Evolutionary conservation across 2,888 invertebrate species (phyloP), one percentile per base, ranked within the genome.

Genomic region (Acleris laterana): DNA sequence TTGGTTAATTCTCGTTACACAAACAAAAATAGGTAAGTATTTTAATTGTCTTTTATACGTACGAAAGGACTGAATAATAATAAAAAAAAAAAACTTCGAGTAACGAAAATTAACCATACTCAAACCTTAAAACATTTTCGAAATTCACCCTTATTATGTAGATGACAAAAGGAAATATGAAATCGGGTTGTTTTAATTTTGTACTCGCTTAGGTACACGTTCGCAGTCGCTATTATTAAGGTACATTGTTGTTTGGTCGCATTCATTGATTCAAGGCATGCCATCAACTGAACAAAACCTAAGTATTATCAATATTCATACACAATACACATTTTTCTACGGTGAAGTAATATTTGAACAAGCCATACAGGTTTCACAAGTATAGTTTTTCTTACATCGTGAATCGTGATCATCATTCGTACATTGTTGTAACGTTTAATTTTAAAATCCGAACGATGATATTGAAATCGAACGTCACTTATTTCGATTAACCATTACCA

Each of bases 261-360:
- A 46, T 46, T 17, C 42, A 42, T 38, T 7, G 20, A 42, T 42
- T 55, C 42, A 44, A 57, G 5, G 22, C 56, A 46, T 66, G 51
- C 50, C 51, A 61, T 56, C 56, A 61, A 56, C 64, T 63, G 63
- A 52, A 56, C 61, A 66, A 57, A 20, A 66, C 61, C 61, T 4
- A 25, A 25, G 25, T 25, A 42, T 61, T 61, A 61, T 61, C 64
- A 28, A 44, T 55, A 49, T 17, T 42, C 50, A 56, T 50, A 61
- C 60, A 66, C 65, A 66, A 61, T 61, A 65, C 56, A 46, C 65
- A 66, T 66, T 66, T 60, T 61, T 61, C 25, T 13, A 6, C 17
- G 65, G 51, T 66, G 65, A 61, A 66, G 65, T 66, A 66, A 66
- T 66, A 66, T 66, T 66, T 57, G 51, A 61, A 66, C 65, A 57